Evolutionary conservation across 1,140 invertebrate genomes (phyloP), one percentile per base, ranked within the genome.

Genomic region (Drosophila nannoptera): DNA sequence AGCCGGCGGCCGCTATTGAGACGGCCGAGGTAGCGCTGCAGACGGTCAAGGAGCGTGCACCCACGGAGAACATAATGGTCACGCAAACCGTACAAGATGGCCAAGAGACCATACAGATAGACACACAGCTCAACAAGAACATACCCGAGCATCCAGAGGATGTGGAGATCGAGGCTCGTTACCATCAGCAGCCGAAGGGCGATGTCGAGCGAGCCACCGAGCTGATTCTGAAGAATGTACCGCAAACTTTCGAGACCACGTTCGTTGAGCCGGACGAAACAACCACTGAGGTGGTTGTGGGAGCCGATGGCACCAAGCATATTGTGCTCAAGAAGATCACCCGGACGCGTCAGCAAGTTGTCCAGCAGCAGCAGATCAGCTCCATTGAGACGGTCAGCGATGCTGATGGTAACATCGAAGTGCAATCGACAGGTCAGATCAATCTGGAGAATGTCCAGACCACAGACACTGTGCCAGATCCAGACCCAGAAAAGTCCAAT

Each of bases 41-140:
- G 56, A 90, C 88, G 0, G 59, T 76, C 2, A 89, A 88, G 48
- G 82, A 88, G 12, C 77, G 80, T n/a, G 59, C 70, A 14, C 88
- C 89, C 0, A 90, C 92, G n/a, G 94, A 95, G 87, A 93, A 92
- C 38, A 94, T 96, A 65, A 92, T 93, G 83, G 92, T 96, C 0
- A 91, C 91, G 7, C 94, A 95, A 88, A 93, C 91, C 7, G 91
- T 92, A 7, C 92, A 92, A 50, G 93, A 92, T 58, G 93, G 92
- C 22, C 92, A 94, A 82, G 94, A 95, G 87, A 94, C 94, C 0
- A 95, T 96, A 73, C 93, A 95, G 90, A 95, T 95, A 67, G 93
- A 94, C 7, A 95, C 94, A 8, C 92, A 92, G 71, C 91, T 92
- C 4, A 90, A 93, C 43, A 63, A 89, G 0, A 77, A 90, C 68